Conservation (phyloP, 2,797 vertebrate genomes). For the Discoglossus pictus region DNA sequence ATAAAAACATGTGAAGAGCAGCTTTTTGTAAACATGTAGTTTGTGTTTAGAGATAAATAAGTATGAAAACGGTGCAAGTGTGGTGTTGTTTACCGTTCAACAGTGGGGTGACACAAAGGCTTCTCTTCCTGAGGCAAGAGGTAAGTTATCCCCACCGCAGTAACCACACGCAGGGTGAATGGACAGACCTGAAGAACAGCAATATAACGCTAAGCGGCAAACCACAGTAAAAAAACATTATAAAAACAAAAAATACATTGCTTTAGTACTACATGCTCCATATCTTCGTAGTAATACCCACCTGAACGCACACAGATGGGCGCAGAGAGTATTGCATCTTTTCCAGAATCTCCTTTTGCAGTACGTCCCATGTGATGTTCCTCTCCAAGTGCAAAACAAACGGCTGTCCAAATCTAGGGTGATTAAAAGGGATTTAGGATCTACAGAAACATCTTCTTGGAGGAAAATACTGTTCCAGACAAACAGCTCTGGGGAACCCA, state of each 20-base stretch:
- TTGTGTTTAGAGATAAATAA: too few relatives aligned
- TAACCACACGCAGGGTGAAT: slow-evolving; percentile 94
- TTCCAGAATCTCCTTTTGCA: slow-evolving; percentile 96
- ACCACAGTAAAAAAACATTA: too few relatives aligned
- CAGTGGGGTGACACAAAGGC: slow-evolving; percentile 92
- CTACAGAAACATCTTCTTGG: too few relatives aligned
- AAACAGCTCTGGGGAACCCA: too few relatives aligned
- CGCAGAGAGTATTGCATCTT: slow-evolving; percentile 96
- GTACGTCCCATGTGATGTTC: slow-evolving; percentile 90
- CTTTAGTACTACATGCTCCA: too few relatives aligned
- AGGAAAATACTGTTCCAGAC: too few relatives aligned
- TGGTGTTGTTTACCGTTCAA: slow-evolving; percentile 83
- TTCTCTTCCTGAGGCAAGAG: slow-evolving; percentile 94
- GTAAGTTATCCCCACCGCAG: slow-evolving; percentile 96
- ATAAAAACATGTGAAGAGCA: too few relatives aligned
- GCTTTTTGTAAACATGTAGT: too few relatives aligned
- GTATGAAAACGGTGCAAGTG: too few relatives aligned
- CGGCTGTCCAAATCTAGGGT: slow-evolving; percentile 87
- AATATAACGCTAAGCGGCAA: background rate
- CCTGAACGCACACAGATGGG: slow-evolving; percentile 91
- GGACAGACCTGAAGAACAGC: slow-evolving; percentile 82
- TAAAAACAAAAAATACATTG: too few relatives aligned
- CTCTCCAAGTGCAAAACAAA: slow-evolving; percentile 95
- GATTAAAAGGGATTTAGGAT: slow-evolving; percentile 14
- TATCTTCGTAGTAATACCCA: slow-evolving; percentile 61